phyloP scores from a whole-genome alignment of 2,888 invertebrate species.

The Candidula unifasciata region DNA sequence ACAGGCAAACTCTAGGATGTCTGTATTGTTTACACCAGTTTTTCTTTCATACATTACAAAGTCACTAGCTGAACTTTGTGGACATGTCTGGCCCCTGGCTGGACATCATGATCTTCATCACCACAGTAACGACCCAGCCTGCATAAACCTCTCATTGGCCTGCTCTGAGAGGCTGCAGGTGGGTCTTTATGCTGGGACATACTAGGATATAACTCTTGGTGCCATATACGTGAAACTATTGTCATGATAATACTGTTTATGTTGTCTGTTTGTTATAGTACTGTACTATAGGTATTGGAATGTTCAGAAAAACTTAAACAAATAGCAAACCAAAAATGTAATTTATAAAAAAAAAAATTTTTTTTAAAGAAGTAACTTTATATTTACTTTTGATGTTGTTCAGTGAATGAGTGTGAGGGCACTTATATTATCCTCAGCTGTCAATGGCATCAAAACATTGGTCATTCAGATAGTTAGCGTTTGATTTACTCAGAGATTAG shows the following conservation, averaged over 20 bases:
- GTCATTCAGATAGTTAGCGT: too few relatives aligned
- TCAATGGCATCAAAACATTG: neutral
- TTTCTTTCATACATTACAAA: conserved; percentile 39
- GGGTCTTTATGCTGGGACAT: conserved; percentile 8
- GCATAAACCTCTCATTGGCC: neutral
- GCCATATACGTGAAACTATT: conserved; percentile 8
- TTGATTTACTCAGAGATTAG: too few relatives aligned
- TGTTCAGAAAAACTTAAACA: conserved; percentile 1
- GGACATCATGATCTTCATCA: conserved; percentile 1
- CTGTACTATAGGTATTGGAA: conserved; percentile 8
- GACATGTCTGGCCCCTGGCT: neutral
- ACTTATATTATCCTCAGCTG: conserved; percentile 18
- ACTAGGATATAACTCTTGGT: conserved; percentile 19
- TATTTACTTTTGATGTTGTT: conserved; percentile 32
- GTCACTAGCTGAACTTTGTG: conserved; percentile 19
- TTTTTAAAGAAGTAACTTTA: neutral
- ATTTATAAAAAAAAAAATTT: neutral
- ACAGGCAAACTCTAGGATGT: conserved; percentile 13
- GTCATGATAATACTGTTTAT: conserved; percentile 37
- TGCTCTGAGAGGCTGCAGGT: neutral
- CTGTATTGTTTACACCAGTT: conserved; percentile 17
- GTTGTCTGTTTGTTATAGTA: conserved; percentile 40
- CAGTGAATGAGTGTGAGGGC: conserved; percentile 12
- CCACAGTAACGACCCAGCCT: neutral
- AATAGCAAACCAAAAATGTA: conserved; percentile 17